Conservation (phyloP, 2,888 invertebrate species). For the Ophion obscuratus region DNA sequence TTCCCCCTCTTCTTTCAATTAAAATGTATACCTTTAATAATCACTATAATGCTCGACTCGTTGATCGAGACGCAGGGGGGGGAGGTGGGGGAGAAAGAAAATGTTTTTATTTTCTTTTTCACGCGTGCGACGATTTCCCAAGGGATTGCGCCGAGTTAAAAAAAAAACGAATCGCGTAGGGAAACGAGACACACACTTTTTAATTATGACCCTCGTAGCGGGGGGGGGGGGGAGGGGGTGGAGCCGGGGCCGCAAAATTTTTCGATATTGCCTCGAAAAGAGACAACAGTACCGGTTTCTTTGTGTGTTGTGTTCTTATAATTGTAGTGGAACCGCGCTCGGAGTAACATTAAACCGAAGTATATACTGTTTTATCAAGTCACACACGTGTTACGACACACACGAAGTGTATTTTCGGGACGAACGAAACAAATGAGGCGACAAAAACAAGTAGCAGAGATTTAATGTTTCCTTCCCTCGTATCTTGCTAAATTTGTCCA, state of each 20-base stretch:
- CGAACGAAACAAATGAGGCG: not conserved
- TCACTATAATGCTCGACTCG: conserved; percentile 39
- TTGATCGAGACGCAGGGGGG: conserved; percentile 40
- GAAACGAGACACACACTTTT: not conserved
- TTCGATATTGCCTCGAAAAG: not conserved
- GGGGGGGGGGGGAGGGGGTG: conserved; percentile 9
- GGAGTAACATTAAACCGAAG: conserved; percentile 40
- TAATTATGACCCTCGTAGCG: not conserved
- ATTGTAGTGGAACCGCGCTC: conserved; percentile 48
- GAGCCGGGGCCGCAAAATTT: not conserved
- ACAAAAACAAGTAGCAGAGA: conserved; percentile 5
- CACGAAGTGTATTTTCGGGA: conserved; percentile 2
- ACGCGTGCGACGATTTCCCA: conserved; percentile 37
- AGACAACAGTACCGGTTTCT: not conserved
- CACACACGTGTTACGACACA: conserved; percentile 36
- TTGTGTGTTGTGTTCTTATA: not conserved
- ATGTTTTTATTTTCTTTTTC: not conserved
- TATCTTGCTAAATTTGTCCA: not conserved
- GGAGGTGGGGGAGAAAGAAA: not conserved
- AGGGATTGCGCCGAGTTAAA: too few species aligned
- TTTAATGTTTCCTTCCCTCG: not conserved
- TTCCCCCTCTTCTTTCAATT: conserved; percentile 13
- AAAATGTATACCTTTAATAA: conserved; percentile 42
- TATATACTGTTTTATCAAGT: not conserved
- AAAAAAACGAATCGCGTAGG: conserved; percentile 10